Evolutionary conservation across 1,140 invertebrate species (phyloP), one percentile per base, ranked within the genome.

Genomic region (Luehdorfia chinensis): DNA sequence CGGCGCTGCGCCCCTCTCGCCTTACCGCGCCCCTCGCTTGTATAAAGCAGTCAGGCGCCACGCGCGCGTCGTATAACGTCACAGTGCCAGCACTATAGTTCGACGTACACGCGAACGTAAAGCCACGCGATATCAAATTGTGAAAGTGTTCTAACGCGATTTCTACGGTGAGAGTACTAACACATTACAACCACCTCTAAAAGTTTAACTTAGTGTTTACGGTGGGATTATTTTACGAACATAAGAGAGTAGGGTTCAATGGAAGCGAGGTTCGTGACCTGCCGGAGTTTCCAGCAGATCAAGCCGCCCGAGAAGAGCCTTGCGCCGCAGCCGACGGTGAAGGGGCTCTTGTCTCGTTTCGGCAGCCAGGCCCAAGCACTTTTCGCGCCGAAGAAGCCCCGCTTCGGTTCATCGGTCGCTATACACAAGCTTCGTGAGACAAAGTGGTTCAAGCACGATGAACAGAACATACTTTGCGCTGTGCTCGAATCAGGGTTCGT

Each of bases 401-500:
- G 89, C 39, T 90, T 90, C 75, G 89, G 89, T 47, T 91, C 90
- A 48, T 90, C 90, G 39, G 90, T 92, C 4, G 90, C 90, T 12
- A 90, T 91, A 30, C 90, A 92, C 66, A 92, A 92, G 62, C 83
- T 92, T 50, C 85, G 90, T 27, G 90, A 91, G 73, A 90, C 90
- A 31, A 92, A 92, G 86, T 92, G 91, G 91, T 91, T 92, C 62
- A 88, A 87, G 49, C 88, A 90, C 51, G 88, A 90, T 59, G 91
- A 92, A 78, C 88, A 90, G 64, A 89, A 89, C 47, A 89, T 92
- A 55, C 87, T 92, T 52, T 91, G 90, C 69, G 90, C 91, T 36
- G 91, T 92, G 30, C 83, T 91, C 57, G 91, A 92, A 70, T 87
- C 89, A n/a, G 91, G 91, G 25, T 92, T 92, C 73, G 89, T 92